Percentiles rank a stretch among this genome's conserved stretches.
Evolutionary conservation across 1,140 invertebrate species (phyloP).

Genomic region (Cataglyphis hispanica): DNA sequence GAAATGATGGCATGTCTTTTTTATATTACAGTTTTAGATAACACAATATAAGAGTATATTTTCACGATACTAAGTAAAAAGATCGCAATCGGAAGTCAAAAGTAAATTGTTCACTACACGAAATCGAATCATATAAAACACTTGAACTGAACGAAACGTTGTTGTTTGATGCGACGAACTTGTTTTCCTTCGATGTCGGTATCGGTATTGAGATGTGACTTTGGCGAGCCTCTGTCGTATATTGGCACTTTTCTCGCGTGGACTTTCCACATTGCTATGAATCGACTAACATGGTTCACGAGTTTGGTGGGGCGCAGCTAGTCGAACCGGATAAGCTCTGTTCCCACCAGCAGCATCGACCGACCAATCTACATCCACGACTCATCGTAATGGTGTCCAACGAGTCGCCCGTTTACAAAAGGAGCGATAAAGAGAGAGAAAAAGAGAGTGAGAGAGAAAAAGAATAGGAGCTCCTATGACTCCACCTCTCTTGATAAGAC

Average conservation of each 20-base stretch:
- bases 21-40: background rate
- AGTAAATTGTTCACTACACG: no score
- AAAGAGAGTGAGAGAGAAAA: background rate
- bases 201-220: slow-evolving; percentile 15
- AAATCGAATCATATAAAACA: no score
- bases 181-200: slow-evolving; percentile 20
- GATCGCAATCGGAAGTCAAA: background rate
- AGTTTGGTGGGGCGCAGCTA: slow-evolving; percentile 18
- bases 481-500: slow-evolving; percentile 23
- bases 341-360: slow-evolving; percentile 19
- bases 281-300: no score
- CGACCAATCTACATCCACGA: slow-evolving; percentile 58
- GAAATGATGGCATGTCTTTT: slow-evolving; percentile 24
- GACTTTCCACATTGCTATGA: no score
- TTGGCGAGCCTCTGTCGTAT: background rate
- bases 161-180: background rate
- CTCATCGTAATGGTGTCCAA: slow-evolving; percentile 70
- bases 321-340: background rate
- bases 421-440: background rate
- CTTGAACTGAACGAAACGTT: background rate
- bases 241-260: no score
- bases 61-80: background rate
- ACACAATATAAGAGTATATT: background rate
- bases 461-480: slow-evolving; percentile 18
- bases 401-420: slow-evolving; percentile 47